Conservation (phyloP, 2,113 vertebrate genomes). For the Alethe castanea region DNA sequence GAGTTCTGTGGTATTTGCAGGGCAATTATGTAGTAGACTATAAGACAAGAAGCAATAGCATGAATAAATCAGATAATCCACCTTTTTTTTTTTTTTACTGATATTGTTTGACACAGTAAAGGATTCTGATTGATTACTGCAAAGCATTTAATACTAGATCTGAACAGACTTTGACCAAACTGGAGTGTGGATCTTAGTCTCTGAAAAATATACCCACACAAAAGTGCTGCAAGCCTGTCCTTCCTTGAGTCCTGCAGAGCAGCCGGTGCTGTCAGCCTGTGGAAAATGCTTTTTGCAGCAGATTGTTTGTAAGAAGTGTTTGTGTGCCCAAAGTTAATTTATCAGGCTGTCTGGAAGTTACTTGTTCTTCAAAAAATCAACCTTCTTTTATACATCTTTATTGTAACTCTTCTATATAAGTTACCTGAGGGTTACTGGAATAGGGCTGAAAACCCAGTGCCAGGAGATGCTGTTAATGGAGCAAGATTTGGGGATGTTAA, state of each 20-base stretch:
- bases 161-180: background rate
- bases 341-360: background rate
- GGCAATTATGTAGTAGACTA: background rate
- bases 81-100: background rate
- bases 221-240: background rate
- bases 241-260: background rate
- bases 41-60: background rate
- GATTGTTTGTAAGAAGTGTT: background rate
- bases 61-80: background rate
- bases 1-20: background rate
- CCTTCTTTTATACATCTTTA: background rate
- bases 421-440: background rate
- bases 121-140: background rate
- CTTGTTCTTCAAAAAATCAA: background rate
- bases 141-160: background rate
- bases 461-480: background rate
- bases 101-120: background rate
- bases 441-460: background rate
- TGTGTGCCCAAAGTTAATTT: background rate
- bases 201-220: background rate
- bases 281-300: background rate
- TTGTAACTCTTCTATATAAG: background rate
- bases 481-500: background rate
- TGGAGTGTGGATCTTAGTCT: background rate
- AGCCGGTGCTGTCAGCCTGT: rapidly evolving